A percentile compares a stretch with the other conserved stretches of the same genome.
Conservation (phyloP, 2,113 vertebrate genomes). For the Sceloporus tristichus region DNA sequence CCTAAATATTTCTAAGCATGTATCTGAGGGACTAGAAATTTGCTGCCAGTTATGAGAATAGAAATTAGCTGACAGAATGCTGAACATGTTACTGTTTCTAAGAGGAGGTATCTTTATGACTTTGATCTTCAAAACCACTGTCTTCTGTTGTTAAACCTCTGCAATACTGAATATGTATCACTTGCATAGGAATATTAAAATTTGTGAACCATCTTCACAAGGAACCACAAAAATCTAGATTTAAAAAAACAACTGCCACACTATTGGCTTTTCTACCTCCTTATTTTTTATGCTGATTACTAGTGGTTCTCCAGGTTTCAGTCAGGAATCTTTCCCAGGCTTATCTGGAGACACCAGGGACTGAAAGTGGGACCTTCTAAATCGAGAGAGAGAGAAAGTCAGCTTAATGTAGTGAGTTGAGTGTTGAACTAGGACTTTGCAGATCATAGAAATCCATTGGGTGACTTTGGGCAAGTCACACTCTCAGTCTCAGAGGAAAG, state of each 20-base stretch:
- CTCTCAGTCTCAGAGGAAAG: no score
- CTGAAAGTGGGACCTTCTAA: background rate
- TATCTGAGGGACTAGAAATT: background rate
- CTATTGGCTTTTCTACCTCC: background rate
- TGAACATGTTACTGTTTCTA: background rate
- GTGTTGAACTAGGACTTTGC: no score
- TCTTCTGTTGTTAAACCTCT: background rate
- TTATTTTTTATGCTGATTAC: background rate
- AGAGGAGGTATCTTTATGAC: background rate
- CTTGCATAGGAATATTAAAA: background rate
- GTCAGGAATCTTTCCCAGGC: background rate
- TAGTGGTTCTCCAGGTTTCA: background rate
- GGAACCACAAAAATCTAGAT: background rate
- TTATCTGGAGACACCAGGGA: background rate
- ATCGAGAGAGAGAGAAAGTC: background rate
- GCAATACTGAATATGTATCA: background rate
- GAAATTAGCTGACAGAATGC: background rate
- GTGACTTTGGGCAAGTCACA: no score
- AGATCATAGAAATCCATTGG: no score
- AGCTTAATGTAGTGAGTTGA: no score
- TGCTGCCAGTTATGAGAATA: background rate
- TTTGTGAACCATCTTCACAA: background rate
- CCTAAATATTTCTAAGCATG: background rate
- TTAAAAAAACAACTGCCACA: background rate
- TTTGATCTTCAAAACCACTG: background rate